Conservation (phyloP, 2,888 invertebrate species). For the Cataglyphis rosenhaueri region DNA sequence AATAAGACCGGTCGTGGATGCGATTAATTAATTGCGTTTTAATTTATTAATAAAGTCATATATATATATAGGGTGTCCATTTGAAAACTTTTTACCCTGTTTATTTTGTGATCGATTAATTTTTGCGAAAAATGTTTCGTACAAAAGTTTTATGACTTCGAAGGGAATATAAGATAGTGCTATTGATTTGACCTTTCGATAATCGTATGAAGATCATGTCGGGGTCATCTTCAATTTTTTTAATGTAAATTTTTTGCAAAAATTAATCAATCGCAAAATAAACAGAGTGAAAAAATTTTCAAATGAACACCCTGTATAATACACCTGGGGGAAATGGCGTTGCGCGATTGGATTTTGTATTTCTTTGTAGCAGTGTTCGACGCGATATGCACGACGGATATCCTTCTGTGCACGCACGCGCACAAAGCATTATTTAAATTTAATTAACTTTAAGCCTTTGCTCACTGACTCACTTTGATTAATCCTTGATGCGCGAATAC, state of each 20-base stretch:
- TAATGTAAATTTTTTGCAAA: too few species aligned
- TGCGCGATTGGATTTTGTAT: constrained; percentile 36
- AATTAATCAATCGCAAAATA: too few species aligned
- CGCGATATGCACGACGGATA: constrained; percentile 19
- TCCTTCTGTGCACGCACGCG: neutral
- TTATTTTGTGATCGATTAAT: too few species aligned
- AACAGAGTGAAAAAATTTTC: too few species aligned
- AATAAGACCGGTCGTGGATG: neutral
- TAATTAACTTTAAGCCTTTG: constrained; percentile 36
- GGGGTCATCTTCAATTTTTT: too few species aligned
- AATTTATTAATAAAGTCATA: constrained; percentile 52
- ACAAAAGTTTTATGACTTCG: too few species aligned
- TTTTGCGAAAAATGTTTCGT: too few species aligned
- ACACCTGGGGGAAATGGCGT: neutral
- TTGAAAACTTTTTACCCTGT: too few species aligned
- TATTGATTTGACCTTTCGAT: too few species aligned
- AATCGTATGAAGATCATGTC: too few species aligned
- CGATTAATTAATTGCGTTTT: constrained; percentile 38
- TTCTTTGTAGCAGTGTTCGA: constrained; percentile 21
- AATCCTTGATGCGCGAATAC: constrained; percentile 8
- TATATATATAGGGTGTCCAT: too few species aligned
- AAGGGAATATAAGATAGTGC: too few species aligned
- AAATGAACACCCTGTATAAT: neutral
- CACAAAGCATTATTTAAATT: constrained; percentile 45
- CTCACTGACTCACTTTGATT: constrained; percentile 39